phyloP scores from a whole-genome alignment of 2,113 vertebrate genomes.

The Macaca nemestrina region DNA sequence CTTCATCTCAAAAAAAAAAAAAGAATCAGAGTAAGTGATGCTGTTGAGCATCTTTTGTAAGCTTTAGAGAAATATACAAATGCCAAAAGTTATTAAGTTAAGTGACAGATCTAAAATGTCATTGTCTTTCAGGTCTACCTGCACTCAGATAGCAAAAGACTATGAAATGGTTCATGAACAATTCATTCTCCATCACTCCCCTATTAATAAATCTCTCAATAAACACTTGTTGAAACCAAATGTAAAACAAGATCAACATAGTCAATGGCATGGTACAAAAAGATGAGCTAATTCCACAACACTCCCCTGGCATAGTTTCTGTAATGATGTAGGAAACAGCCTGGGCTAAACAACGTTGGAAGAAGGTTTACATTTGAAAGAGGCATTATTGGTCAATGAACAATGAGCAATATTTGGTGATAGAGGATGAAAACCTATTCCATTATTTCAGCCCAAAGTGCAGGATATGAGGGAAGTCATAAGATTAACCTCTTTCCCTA shows the following conservation, averaged over 20 bases:
- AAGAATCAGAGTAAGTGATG: neutral
- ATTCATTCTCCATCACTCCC: neutral
- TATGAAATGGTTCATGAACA: neutral
- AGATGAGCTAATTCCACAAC: slow-evolving; percentile 21
- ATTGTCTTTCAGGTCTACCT: neutral
- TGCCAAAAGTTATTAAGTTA: neutral
- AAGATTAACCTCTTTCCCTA: neutral
- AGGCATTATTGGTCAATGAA: neutral
- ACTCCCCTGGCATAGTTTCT: neutral
- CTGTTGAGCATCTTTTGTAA: neutral
- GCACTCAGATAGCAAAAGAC: slow-evolving; percentile 1
- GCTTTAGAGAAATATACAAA: neutral
- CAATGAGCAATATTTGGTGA: neutral
- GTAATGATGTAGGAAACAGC: neutral
- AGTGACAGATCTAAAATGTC: neutral
- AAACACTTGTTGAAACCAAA: slow-evolving; percentile 53
- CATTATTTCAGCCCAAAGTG: neutral
- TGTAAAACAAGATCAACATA: slow-evolving; percentile 28
- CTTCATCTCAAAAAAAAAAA: neutral
- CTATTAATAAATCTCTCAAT: slow-evolving; percentile 32
- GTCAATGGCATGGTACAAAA: slow-evolving; percentile 5
- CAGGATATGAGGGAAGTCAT: neutral
- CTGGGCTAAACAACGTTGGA: neutral
- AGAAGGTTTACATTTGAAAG: slow-evolving; percentile 25
- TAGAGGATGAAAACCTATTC: neutral